Base-by-base conservation (phyloP, 2,797 vertebrate species). In the Hydrolagus colliei region DNA sequence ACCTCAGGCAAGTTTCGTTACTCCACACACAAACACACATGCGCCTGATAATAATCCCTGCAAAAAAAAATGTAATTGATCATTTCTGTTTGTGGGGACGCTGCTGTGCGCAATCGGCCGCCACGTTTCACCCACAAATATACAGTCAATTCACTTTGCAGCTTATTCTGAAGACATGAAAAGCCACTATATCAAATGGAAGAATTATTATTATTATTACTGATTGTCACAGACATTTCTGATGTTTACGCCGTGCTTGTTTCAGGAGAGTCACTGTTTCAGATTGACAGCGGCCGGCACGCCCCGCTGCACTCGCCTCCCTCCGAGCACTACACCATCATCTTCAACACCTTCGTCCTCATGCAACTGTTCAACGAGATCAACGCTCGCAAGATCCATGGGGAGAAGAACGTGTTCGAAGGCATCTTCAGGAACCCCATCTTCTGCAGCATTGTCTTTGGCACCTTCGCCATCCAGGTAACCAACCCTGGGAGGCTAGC, bases 321-420 rank as follows among this genome's bases (percentile, higher is more conserved):
- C 7, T 98, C 98, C 0, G 98, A 99, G 86, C 98, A 99, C 90
- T 99, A 99, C 91, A 99, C 98, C 90, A 98, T 99, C 91, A 98
- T 99, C 92, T 99, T 99, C 93, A 99, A 99, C 93, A 97, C 97
- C 75, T 99, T 99, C 9, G 98, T 99, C 91, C 96, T 99, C 96
- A 99, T 99, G 98, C 98, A 99, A 91, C 96, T 99, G 86, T 99
- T 99, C 91, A 99, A 99, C 1, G 98, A 99, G 91, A 97, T 99
- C 92, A 99, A 99, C 0, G 97, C 98, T 41, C 96, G 97, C 72
- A 99, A 99, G 90, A 99, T 99, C 92, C 98, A 99, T 0, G 97
- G 98, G 0, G 98, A 99, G 93, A 95, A 97, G 88, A 99, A 99
- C 0, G 98, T 99, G 88, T 99, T 99, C 5, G 96, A 98, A 0